Base-by-base conservation (phyloP, 2,888 invertebrate species). In the Troides helena region DNA sequence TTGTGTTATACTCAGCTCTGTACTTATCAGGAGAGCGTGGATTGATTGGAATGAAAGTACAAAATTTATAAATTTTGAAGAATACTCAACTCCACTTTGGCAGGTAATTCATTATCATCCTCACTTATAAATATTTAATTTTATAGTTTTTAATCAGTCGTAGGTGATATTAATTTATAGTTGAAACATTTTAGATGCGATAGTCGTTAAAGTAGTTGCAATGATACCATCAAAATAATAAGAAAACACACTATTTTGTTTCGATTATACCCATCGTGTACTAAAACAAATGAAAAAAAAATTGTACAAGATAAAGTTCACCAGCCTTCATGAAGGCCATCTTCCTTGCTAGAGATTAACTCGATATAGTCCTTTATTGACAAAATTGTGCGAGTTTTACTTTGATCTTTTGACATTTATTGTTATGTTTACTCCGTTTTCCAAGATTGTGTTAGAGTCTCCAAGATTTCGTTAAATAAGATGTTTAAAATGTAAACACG, bases 21-120 rank as follows among this genome's bases (percentile, higher is more conserved):
- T 89, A 56, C 85, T 95, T 8, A 95, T 95, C 50, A 87, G 92
- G 69, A 94, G 95, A 80, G 94, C 95, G 7, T 96, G 94, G 93
- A 90, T 93, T 74, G 96, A 96, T 83, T 96, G 96, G 95, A 93
- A 94, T 71, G 93, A 94, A 73, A 95, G 94, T 77, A 96, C 96
- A 0, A 95, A 96, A 0, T 95, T 96, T 76, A 95, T 96, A 17
- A 95, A 95, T 79, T 96, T 96, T 79, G 95, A 96, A 1, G 95
- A 95, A 81, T 95, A 95, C 70, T 94, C 96, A 0, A 96, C 95
- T 12, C 94, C 95, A 1, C 94, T 95, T 60, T 95, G 95, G 94
- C 93, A 94, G 85, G 93, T 95, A 77, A 71, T 30, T 30, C 30
- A 30, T 30, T 5, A 30, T 30, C 30, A 30, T 30, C 30, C 30